phyloP scores from a whole-genome alignment of 2,113 vertebrate genomes.

The Macheiramphus alcinus region DNA sequence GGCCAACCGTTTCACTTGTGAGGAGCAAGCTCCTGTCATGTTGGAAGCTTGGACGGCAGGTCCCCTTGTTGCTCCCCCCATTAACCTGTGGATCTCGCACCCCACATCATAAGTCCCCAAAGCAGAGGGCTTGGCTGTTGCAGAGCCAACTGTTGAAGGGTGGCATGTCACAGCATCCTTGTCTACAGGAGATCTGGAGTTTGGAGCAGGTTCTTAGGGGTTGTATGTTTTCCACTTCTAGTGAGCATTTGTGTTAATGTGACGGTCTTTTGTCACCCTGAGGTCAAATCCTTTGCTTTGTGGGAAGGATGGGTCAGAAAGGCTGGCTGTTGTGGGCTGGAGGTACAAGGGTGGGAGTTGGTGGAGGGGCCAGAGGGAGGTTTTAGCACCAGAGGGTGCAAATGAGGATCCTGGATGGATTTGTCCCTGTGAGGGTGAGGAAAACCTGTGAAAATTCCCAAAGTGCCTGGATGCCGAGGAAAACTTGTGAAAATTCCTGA shows the following conservation, averaged over 20 bases:
- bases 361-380: neutral
- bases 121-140: neutral
- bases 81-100: neutral
- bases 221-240: too few species aligned
- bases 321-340: neutral
- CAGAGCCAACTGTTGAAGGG: neutral
- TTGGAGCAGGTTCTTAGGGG: neutral
- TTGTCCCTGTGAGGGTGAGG: neutral
- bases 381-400: neutral
- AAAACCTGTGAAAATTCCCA: neutral
- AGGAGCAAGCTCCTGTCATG: fast-evolving
- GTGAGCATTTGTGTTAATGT: neutral
- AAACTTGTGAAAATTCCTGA: neutral
- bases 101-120: neutral
- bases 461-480: neutral
- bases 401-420: neutral
- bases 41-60: neutral
- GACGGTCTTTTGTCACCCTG: neutral
- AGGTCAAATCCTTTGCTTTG: too few species aligned
- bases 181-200: neutral
- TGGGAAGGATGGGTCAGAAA: neutral
- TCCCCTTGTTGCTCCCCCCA: fast-evolving
- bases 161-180: neutral
- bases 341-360: neutral
- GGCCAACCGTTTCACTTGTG: fast-evolving